Conservation (phyloP, 1,140 invertebrate species). For the Drosophila pachea region DNA sequence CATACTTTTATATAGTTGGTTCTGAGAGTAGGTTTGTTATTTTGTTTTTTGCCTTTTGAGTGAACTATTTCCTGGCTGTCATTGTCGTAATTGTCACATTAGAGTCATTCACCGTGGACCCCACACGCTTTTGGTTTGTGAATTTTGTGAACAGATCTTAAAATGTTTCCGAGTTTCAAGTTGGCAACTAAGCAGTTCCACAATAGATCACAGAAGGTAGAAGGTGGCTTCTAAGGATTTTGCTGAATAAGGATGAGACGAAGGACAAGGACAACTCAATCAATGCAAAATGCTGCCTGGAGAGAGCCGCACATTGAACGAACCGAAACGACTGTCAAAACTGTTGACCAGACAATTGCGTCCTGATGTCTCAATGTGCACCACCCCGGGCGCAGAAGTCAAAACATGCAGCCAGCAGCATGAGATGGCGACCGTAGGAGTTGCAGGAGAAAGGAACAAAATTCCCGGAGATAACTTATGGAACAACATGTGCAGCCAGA, state of each 20-base stretch:
- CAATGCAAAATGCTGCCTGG: constrained; percentile 60
- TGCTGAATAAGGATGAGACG: constrained; percentile 23
- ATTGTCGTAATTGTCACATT: constrained; percentile 22
- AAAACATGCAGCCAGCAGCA: constrained; percentile 42
- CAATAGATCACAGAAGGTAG: constrained; percentile 27
- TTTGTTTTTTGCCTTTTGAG: constrained; percentile 23
- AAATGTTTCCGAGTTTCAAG: constrained; percentile 25
- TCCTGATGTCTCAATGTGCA: constrained; percentile 61
- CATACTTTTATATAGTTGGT: neutral
- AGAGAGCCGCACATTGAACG: constrained; percentile 36
- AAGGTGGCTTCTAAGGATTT: constrained; percentile 19
- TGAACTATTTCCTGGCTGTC: constrained; percentile 37
- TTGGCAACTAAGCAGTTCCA: constrained; percentile 8
- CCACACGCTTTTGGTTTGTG: constrained; percentile 26
- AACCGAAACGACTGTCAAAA: constrained; percentile 55
- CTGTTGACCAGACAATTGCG: constrained; percentile 32
- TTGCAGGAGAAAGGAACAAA: constrained; percentile 1
- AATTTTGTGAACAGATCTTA: constrained; percentile 14
- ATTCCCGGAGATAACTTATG: constrained; percentile 11
- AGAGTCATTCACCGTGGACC: constrained; percentile 4
- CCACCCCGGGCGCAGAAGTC: constrained; percentile 61
- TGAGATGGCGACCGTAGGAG: neutral
- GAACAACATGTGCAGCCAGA: constrained; percentile 57
- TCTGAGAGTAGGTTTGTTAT: neutral
- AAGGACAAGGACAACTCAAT: constrained; percentile 56